Conservation (phyloP, 1,140 invertebrate genomes). For the Drosophila sturtevanti region DNA sequence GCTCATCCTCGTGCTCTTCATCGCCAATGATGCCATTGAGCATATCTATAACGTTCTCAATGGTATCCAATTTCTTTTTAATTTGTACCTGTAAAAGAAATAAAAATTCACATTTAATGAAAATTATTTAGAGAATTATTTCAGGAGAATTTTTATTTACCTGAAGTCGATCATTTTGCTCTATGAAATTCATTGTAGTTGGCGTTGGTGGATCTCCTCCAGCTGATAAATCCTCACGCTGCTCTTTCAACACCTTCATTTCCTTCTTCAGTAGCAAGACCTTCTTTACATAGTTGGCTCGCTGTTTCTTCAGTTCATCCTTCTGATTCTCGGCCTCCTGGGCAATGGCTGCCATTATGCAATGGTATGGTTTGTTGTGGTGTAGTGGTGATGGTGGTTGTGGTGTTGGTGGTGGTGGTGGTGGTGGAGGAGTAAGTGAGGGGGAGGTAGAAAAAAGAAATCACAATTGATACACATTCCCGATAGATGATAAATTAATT, state of each 20-base stretch:
- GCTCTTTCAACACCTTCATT: slow-evolving; percentile 89
- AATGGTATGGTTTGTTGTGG: no score
- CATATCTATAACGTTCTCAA: slow-evolving; percentile 93
- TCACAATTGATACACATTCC: slow-evolving; percentile 44
- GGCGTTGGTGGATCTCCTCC: slow-evolving; percentile 85
- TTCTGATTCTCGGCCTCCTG: slow-evolving; percentile 91
- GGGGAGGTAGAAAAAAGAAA: slow-evolving; percentile 44
- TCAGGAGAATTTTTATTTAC: slow-evolving; percentile 82
- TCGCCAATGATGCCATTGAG: slow-evolving; percentile 88
- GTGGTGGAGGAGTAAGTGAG: no score
- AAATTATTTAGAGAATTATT: neutral
- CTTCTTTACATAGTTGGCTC: slow-evolving; percentile 90
- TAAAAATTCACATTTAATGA: neutral
- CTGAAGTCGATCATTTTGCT: slow-evolving; percentile 92
- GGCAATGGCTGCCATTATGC: slow-evolving; percentile 86
- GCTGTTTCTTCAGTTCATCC: slow-evolving; percentile 89
- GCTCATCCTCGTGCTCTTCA: slow-evolving; percentile 58
- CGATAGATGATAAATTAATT: slow-evolving; percentile 47
- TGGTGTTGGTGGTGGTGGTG: no score
- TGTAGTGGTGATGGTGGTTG: no score
- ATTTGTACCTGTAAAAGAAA: slow-evolving; percentile 87
- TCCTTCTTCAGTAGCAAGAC: slow-evolving; percentile 88
- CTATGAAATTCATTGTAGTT: slow-evolving; percentile 88
- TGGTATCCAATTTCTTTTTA: slow-evolving; percentile 91
- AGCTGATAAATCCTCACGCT: slow-evolving; percentile 87